Evolutionary conservation across 2,113 vertebrate genomes (phyloP).

Genomic region (Coreoperca whiteheadi): DNA sequence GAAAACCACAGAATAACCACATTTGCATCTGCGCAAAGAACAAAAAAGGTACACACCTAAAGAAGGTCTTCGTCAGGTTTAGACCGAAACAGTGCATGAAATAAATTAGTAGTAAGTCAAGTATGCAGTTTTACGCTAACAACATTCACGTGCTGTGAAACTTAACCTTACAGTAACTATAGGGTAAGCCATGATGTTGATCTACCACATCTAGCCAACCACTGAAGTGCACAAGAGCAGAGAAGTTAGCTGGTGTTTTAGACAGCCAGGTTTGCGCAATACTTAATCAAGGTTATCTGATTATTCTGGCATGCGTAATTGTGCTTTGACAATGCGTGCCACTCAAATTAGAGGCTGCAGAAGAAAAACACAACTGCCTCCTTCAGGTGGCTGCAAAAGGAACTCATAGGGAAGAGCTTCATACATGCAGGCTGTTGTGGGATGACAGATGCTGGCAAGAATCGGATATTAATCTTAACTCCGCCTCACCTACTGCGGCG

Average conservation of each 20-base stretch:
- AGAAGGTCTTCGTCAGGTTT: background rate
- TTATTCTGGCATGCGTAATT: conserved; percentile 1
- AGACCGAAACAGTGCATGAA: background rate
- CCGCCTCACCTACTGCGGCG: background rate
- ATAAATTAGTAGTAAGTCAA: background rate
- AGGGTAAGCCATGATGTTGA: background rate
- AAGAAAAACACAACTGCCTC: background rate
- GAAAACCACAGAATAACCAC: background rate
- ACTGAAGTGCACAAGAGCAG: background rate
- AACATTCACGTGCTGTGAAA: too few relatives aligned
- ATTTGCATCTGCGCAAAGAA: background rate
- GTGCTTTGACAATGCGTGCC: background rate
- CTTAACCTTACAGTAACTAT: background rate
- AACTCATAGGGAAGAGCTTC: background rate
- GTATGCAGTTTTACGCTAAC: background rate
- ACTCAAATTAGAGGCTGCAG: conserved; percentile 4
- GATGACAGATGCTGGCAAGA: conserved; percentile 14
- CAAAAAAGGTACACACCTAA: background rate
- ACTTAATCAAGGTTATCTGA: background rate
- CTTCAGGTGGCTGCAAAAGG: background rate
- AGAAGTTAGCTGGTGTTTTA: background rate
- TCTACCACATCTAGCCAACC: background rate
- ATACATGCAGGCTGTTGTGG: conserved; percentile 3
- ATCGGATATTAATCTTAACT: conserved; percentile 34
- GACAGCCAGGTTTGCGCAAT: background rate